These are phyloP conservation scores for Ctenosaura bakeri DNA, from an alignment of 2,797 vertebrate genomes.

Conservation along the genomic window DNA sequence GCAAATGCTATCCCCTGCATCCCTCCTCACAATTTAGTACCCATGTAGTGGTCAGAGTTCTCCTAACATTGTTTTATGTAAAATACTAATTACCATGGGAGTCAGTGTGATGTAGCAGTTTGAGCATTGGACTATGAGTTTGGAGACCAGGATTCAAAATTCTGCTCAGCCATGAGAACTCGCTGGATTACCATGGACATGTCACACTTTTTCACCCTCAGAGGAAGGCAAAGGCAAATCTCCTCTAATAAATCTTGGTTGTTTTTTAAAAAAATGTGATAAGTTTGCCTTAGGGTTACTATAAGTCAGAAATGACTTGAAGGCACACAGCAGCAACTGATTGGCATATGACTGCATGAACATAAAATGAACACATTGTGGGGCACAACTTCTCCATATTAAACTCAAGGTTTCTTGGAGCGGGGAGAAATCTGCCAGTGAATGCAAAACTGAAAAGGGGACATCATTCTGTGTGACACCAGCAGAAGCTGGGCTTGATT, in stretches of 20 bases:
- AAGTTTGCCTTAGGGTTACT: too few relatives aligned
- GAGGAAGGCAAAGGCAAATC: too few relatives aligned
- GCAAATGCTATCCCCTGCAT: background rate
- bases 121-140: too few relatives aligned
- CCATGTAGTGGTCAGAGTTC: background rate
- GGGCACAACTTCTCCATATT: background rate
- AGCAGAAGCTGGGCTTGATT: background rate
- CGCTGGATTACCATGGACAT: too few relatives aligned
- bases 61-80: background rate
- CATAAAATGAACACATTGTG: background rate
- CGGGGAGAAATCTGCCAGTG: background rate
- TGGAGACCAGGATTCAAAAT: too few relatives aligned
- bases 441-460: background rate
- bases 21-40: background rate
- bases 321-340: background rate
- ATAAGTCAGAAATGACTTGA: background rate
- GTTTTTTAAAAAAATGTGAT: too few relatives aligned
- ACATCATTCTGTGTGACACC: background rate
- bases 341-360: background rate
- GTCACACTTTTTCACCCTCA: too few relatives aligned
- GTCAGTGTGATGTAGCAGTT: background rate
- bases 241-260: too few relatives aligned
- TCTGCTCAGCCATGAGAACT: too few relatives aligned
- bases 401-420: background rate
- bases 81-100: background rate